Conservation (phyloP, 2,888 invertebrate genomes). For the Aphodius granarius region DNA sequence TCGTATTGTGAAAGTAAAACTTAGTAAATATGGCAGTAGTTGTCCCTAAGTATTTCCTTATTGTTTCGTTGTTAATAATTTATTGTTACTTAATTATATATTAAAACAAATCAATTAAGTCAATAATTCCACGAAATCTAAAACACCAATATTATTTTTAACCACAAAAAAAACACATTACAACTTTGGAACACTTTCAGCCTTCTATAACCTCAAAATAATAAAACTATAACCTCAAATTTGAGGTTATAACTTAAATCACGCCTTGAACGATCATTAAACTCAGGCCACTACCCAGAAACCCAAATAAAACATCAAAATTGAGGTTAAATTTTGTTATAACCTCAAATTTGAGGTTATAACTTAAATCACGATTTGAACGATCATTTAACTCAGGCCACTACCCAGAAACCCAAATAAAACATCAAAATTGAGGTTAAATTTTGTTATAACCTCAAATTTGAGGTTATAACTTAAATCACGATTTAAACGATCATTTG, state of each 20-base stretch:
- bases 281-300: not conserved
- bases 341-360: conserved; percentile 1
- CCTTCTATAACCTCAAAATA: not conserved
- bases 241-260: not conserved
- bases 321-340: not conserved
- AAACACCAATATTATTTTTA: not conserved
- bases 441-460: not conserved
- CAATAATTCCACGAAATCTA: not conserved
- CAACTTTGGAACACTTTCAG: conserved; percentile 1
- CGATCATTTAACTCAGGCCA: no score
- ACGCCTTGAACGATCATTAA: no score
- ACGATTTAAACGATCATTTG: no score
- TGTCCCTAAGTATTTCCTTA: not conserved
- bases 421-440: not conserved
- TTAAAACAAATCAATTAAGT: not conserved
- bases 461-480: conserved; percentile 10
- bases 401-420: not conserved
- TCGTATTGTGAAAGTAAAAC: not conserved
- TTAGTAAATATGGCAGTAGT: not conserved
- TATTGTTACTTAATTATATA: not conserved
- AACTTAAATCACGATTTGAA: no score
- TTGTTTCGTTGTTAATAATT: not conserved
- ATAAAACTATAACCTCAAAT: not conserved
- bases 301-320: not conserved
- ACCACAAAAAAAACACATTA: not conserved